These are phyloP conservation scores for Drosophila colorata DNA, from an alignment of 2,888 invertebrate species.

Conservation along the genomic window DNA sequence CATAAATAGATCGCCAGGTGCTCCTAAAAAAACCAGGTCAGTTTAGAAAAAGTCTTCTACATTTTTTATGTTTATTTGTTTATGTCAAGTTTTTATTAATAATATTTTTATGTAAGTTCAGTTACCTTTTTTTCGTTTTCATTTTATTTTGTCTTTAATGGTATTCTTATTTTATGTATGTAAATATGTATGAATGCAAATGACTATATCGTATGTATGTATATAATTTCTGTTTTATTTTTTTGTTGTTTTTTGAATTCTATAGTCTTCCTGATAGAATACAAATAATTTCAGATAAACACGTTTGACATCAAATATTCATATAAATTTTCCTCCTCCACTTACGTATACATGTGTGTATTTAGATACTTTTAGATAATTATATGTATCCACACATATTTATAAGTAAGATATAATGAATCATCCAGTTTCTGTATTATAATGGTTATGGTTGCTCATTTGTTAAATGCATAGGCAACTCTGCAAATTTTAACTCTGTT, in stretches of 20 bases:
- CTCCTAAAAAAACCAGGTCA: neutral
- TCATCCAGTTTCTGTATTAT: slow-evolving; percentile 28
- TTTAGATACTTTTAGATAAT: slow-evolving; percentile 10
- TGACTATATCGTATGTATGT: slow-evolving; percentile 48
- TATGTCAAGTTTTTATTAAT: slow-evolving; percentile 64
- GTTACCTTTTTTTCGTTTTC: slow-evolving; percentile 43
- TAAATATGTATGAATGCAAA: slow-evolving; percentile 63
- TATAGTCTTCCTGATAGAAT: slow-evolving; percentile 39
- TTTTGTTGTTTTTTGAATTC: slow-evolving; percentile 9
- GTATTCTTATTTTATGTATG: slow-evolving; percentile 54
- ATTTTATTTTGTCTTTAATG: slow-evolving; percentile 28
- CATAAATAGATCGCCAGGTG: neutral
- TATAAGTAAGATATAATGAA: slow-evolving; percentile 27
- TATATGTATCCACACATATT: slow-evolving; percentile 7
- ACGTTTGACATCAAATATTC: slow-evolving; percentile 51
- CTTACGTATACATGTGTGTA: slow-evolving; percentile 26
- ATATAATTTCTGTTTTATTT: slow-evolving; percentile 30
- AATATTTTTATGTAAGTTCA: slow-evolving; percentile 76
- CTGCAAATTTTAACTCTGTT: slow-evolving; percentile 41
- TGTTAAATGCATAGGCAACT: slow-evolving; percentile 57
- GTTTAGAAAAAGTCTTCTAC: slow-evolving; percentile 29
- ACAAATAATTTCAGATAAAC: slow-evolving; percentile 52
- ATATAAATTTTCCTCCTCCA: slow-evolving; percentile 37
- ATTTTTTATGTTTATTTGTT: slow-evolving; percentile 60
- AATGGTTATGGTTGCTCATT: slow-evolving; percentile 30